A percentile compares a stretch with the other conserved stretches of the same genome.
Conservation (phyloP, 2,797 vertebrate genomes). For the Eutrigla gurnardus region DNA sequence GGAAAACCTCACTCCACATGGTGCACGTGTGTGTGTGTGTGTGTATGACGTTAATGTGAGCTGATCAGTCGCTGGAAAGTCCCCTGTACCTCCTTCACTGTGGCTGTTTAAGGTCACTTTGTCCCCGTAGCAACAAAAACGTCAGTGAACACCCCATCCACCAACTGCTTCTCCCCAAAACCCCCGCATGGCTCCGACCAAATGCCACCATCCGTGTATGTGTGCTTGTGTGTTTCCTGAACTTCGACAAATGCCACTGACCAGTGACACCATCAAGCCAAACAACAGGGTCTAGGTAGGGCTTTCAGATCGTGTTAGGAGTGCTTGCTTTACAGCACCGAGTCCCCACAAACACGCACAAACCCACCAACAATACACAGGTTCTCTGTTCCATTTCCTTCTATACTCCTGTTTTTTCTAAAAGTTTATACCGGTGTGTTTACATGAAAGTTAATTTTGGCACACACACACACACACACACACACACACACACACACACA, state of each 20-base stretch:
- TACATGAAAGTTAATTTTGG: not conserved
- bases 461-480: constrained; percentile 9
- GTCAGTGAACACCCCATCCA: constrained; percentile 60
- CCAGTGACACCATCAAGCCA: constrained; percentile 67
- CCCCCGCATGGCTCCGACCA: constrained; percentile 56
- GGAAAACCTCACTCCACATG: constrained; percentile 4
- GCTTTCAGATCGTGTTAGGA: constrained; percentile 63
- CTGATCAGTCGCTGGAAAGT: constrained; percentile 67
- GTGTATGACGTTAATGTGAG: constrained; percentile 71
- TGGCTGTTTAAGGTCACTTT: constrained; percentile 77
- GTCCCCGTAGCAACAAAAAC: constrained; percentile 79
- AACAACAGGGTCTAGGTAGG: constrained; percentile 59
- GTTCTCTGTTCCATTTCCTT: constrained; percentile 8
- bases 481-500: constrained; percentile 18
- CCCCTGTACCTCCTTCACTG: constrained; percentile 62
- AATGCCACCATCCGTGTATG: constrained; percentile 69
- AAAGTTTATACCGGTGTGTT: constrained; percentile 24
- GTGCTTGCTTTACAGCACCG: constrained; percentile 1
- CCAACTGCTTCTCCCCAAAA: constrained; percentile 36
- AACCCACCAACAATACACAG: constrained; percentile 2
- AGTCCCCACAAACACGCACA: constrained; percentile 11
- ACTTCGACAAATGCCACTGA: constrained; percentile 79
- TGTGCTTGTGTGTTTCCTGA: constrained; percentile 43
- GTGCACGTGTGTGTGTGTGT: constrained; percentile 21
- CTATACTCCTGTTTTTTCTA: not conserved